A percentile compares a stretch with the other conserved stretches of the same genome.
phyloP scores from a whole-genome alignment of 2,797 vertebrate species.

The Sebastes kiyomatsui region DNA sequence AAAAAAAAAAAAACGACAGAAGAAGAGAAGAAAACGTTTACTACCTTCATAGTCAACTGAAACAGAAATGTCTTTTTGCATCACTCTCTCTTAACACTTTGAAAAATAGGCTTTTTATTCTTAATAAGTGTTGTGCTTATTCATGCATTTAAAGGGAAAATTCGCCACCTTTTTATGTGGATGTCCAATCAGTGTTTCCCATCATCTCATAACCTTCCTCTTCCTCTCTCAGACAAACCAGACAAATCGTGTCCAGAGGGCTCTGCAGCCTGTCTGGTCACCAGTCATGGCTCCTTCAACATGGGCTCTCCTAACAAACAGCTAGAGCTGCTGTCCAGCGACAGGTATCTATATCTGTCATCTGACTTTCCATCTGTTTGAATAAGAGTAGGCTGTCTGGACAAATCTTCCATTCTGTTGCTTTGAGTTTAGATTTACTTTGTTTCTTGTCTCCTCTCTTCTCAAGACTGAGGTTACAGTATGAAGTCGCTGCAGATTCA shows the following conservation, averaged over 20 bases:
- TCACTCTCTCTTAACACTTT: background rate
- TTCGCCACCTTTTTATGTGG: too few relatives aligned
- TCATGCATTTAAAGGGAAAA: background rate
- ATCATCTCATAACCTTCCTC: background rate
- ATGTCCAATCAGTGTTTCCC: background rate
- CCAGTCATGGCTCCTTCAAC: conserved; percentile 68
- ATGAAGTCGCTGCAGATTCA: conserved; percentile 64
- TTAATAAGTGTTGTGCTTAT: background rate
- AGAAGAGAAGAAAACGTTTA: background rate
- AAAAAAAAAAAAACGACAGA: too few relatives aligned
- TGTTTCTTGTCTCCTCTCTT: background rate
- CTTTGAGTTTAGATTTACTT: background rate
- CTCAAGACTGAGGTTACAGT: conserved; percentile 86
- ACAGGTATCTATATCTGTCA: conserved; percentile 81
- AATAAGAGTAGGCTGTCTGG: background rate
- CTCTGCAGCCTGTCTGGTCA: conserved; percentile 90
- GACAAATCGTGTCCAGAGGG: conserved; percentile 79
- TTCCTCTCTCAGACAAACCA: conserved; percentile 54
- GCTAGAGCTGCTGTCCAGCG: conserved; percentile 81
- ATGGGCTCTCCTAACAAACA: conserved; percentile 85
- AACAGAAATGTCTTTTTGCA: background rate
- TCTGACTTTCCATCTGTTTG: background rate
- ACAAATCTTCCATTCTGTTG: background rate
- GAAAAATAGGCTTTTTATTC: background rate
- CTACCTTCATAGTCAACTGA: fast-evolving